Evolutionary conservation across 2,888 invertebrate species (phyloP).

Genomic region (Protodeltote pygarga): DNA sequence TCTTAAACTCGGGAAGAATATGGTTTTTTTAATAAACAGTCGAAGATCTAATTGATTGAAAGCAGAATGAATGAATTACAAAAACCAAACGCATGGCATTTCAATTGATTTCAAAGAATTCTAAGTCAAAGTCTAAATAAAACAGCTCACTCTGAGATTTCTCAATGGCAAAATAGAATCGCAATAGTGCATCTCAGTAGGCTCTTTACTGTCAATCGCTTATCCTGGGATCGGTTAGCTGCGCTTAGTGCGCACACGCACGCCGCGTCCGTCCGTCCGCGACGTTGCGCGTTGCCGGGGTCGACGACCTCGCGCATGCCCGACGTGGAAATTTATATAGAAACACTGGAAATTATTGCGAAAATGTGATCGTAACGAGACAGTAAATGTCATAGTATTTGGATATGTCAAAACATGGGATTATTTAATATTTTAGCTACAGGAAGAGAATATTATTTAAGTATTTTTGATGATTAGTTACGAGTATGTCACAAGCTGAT

Average conservation of each 20-base stretch:
- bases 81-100: constrained; percentile 30
- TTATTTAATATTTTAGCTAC: background rate
- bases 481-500: background rate
- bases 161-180: constrained; percentile 47
- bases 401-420: constrained; percentile 3
- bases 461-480: constrained; percentile 4
- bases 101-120: constrained; percentile 42
- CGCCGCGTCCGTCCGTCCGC: constrained; percentile 61
- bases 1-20: background rate
- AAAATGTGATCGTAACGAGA: constrained; percentile 27
- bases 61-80: constrained; percentile 15
- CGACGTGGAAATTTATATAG: constrained; percentile 51
- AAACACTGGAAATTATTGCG: constrained; percentile 57
- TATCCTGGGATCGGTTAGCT: constrained; percentile 74
- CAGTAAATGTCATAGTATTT: constrained; percentile 8
- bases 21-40: constrained; percentile 4
- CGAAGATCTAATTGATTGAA: constrained; percentile 33
- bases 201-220: constrained; percentile 65
- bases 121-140: too few species aligned
- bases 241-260: constrained; percentile 73
- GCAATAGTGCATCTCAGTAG: constrained; percentile 51
- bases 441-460: background rate
- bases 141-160: constrained; percentile 35
- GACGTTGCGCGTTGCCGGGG: constrained; percentile 68
- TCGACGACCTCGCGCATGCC: constrained; percentile 65